Base-by-base conservation (phyloP, 2,888 invertebrate genomes). In the Stenoptilia bipunctidactyla region DNA sequence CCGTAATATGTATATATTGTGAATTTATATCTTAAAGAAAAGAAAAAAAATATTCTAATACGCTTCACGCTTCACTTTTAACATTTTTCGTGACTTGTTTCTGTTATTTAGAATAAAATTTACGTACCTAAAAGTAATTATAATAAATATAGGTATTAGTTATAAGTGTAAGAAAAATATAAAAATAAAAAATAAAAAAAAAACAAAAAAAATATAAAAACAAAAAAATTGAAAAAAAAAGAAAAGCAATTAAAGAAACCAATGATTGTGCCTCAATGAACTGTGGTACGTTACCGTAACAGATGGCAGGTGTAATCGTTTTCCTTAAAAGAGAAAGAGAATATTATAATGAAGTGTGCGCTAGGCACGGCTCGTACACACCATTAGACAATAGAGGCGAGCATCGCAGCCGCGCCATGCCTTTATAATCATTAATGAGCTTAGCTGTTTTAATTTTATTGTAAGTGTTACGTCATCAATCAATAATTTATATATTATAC, bases 251-350 rank as follows among this genome's bases (percentile, higher is more conserved):
- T 73, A 75, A 80, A 79, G 67, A 77, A 82, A 83, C 83, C 83
- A 83, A 83, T 83, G 80, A 82, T 83, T 82, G 83, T 83, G 83
- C 83, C 83, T 83, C 82, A 80, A 80, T 80, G 71, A 80, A 76
- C 79, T 80, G 83, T 83, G 82, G 82, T 83, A 82, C 83, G 83
- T 80, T 82, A 83, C 83, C 83, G 73, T 77, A 74, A 75, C 72
- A 66, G 71, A 75, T 71, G 79, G 77, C 79, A 73, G 77, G 74
- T 75, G 65, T 66, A 66, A 71, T 72, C 67, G 76, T 74, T 77
- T 20, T 67, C 71, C 73, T 76, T 66, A 55, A 57, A 62, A 13
- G 57, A 66, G 58, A 61, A 61, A 34, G 58, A 66, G 58, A 61
- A 61, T 67, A 66, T 63, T 60, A 57, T 67, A 68, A 72, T 70